Conservation (phyloP, 2,797 vertebrate genomes). For the Percopsis omiscomaycus region DNA sequence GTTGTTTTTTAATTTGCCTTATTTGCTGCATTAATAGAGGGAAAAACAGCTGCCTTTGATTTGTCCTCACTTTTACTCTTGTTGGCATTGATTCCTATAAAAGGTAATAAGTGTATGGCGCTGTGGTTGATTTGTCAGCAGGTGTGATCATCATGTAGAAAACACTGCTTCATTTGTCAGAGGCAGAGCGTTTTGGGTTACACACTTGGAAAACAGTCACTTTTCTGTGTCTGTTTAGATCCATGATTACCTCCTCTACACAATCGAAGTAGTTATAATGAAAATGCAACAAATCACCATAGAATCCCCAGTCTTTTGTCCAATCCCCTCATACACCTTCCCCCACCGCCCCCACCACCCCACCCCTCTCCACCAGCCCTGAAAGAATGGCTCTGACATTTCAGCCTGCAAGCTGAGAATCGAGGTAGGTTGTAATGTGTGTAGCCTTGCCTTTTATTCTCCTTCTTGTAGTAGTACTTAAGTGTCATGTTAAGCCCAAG, state of each 20-base stretch:
- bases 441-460: constrained; percentile 82
- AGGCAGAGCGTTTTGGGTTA: constrained; percentile 62
- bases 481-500: constrained; percentile 89
- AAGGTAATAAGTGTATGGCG: constrained; percentile 53
- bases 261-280: constrained; percentile 68
- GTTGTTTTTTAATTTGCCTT: not conserved
- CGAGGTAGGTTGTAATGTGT: constrained; percentile 80
- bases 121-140: constrained; percentile 65
- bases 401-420: constrained; percentile 75
- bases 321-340: constrained; percentile 35
- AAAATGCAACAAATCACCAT: constrained; percentile 76
- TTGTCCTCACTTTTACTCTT: constrained; percentile 53
- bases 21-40: constrained; percentile 13
- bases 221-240: constrained; percentile 74
- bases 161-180: constrained; percentile 65
- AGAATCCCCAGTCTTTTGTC: constrained; percentile 59
- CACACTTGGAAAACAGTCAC: constrained; percentile 71
- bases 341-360: constrained; percentile 1
- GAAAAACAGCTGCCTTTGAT: constrained; percentile 25
- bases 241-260: constrained; percentile 69
- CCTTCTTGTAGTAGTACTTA: constrained; percentile 83
- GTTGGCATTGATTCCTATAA: constrained; percentile 56
- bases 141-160: constrained; percentile 67
- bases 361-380: constrained; percentile 29
- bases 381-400: constrained; percentile 77